These are phyloP conservation scores for Forbesichthys agassizii DNA, from an alignment of 2,113 vertebrate genomes.

Conservation along the genomic window DNA sequence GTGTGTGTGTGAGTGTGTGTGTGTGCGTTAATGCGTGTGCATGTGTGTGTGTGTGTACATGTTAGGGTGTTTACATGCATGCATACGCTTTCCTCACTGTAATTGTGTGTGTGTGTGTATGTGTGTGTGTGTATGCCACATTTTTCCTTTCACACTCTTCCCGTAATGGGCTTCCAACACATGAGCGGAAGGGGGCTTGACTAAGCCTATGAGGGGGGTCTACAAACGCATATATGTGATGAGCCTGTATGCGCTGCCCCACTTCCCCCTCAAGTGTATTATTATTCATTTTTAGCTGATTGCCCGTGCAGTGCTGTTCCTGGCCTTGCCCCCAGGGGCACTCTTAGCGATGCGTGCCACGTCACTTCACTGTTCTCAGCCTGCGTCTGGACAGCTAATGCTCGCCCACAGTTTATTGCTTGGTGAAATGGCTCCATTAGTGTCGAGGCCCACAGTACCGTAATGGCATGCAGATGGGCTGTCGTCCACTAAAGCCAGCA, in stretches of 20 bases:
- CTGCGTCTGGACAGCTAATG: conserved; percentile 55
- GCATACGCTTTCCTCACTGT: neutral
- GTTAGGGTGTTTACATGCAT: neutral
- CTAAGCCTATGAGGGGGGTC: neutral
- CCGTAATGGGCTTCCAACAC: too few relatives aligned
- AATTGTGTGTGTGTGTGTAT: neutral
- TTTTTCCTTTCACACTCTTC: neutral
- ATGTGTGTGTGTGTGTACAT: neutral
- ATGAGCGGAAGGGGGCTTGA: too few relatives aligned
- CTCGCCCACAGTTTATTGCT: conserved; percentile 57
- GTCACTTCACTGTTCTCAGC: conserved; percentile 53
- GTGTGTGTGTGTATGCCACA: neutral
- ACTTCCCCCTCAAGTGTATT: too few relatives aligned
- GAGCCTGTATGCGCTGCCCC: conserved; percentile 13
- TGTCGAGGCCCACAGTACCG: conserved; percentile 25
- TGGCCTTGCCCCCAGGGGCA: conserved; percentile 12
- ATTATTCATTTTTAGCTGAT: neutral
- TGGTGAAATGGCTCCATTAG: conserved; percentile 60
- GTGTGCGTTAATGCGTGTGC: neutral
- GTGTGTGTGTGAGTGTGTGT: neutral
- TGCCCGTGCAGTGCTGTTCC: neutral
- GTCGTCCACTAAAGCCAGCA: conserved; percentile 20
- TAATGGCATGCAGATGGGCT: conserved; percentile 57
- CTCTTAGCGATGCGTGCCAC: conserved; percentile 39
- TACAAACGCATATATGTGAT: neutral